Evolutionary conservation across 2,113 vertebrate species (phyloP).

Genomic region (Thalassarche chlororhynchos): DNA sequence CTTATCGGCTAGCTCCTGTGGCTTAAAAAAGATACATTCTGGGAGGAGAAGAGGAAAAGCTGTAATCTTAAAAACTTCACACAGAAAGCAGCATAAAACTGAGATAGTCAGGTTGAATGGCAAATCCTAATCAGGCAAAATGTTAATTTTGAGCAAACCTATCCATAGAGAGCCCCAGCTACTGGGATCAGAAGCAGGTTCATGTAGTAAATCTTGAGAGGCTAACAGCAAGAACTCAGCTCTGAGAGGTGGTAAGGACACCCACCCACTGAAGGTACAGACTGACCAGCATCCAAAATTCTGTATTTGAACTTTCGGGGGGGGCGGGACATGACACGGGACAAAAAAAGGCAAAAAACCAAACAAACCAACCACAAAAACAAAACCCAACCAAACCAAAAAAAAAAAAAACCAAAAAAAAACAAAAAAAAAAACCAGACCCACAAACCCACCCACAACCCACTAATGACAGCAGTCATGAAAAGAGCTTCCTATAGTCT

Average conservation of each 20-base stretch:
- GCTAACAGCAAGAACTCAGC: neutral
- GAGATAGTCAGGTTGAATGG: neutral
- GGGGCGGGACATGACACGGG: too few relatives aligned
- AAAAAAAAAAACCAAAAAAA: neutral
- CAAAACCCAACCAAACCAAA: too few relatives aligned
- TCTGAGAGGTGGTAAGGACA: neutral
- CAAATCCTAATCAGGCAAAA: neutral
- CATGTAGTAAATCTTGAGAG: neutral
- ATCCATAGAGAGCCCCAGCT: neutral
- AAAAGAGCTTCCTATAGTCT: neutral
- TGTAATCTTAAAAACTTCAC: neutral
- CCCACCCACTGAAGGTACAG: neutral
- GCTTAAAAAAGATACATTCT: constrained; percentile 86
- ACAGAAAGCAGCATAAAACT: neutral
- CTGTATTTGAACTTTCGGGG: neutral
- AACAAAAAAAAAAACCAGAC: too few relatives aligned
- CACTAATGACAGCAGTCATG: neutral
- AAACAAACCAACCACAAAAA: neutral
- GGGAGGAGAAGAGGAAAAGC: neutral
- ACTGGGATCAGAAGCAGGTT: neutral
- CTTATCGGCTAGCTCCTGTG: constrained; percentile 45
- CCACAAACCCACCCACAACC: neutral
- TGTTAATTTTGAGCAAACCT: neutral
- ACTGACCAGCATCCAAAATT: neutral
- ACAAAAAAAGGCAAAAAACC: neutral